These are phyloP conservation scores for Pharmacophagus antenor DNA, from an alignment of 2,888 invertebrate genomes.

Conservation along the genomic window DNA sequence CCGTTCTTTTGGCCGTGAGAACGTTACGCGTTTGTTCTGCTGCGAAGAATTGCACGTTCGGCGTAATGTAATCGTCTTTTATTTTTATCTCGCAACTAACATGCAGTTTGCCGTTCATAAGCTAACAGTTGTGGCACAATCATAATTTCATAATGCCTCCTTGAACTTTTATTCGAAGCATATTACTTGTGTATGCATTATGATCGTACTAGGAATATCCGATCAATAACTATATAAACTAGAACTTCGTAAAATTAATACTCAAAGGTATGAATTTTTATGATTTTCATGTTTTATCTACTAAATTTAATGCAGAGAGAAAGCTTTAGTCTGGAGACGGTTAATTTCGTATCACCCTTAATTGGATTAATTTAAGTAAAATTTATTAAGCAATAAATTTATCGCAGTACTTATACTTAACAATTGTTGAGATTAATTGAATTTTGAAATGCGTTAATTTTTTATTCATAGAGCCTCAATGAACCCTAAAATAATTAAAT, in stretches of 20 bases:
- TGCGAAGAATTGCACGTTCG: constrained; percentile 32
- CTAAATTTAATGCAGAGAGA: not conserved
- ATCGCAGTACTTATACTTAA: too few relatives aligned
- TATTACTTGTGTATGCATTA: not conserved
- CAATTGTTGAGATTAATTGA: too few relatives aligned
- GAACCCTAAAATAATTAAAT: too few relatives aligned
- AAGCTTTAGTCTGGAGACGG: too few relatives aligned
- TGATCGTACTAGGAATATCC: too few relatives aligned
- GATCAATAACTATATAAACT: too few relatives aligned
- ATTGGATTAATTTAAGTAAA: too few relatives aligned
- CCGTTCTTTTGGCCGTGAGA: constrained; percentile 44
- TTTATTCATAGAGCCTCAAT: too few relatives aligned
- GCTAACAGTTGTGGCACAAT: not conserved
- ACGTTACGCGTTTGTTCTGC: constrained; percentile 40
- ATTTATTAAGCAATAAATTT: too few relatives aligned
- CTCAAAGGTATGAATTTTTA: not conserved
- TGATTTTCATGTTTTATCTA: not conserved
- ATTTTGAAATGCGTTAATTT: too few relatives aligned
- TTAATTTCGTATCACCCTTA: too few relatives aligned
- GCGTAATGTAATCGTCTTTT: constrained; percentile 35
- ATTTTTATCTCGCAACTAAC: constrained; percentile 31
- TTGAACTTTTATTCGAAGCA: not conserved
- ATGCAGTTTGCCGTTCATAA: not conserved
- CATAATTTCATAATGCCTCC: constrained; percentile 7
- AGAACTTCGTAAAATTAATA: not conserved